These are phyloP conservation scores for Autographa pulchrina DNA, from an alignment of 2,888 invertebrate species.

Conservation along the genomic window DNA sequence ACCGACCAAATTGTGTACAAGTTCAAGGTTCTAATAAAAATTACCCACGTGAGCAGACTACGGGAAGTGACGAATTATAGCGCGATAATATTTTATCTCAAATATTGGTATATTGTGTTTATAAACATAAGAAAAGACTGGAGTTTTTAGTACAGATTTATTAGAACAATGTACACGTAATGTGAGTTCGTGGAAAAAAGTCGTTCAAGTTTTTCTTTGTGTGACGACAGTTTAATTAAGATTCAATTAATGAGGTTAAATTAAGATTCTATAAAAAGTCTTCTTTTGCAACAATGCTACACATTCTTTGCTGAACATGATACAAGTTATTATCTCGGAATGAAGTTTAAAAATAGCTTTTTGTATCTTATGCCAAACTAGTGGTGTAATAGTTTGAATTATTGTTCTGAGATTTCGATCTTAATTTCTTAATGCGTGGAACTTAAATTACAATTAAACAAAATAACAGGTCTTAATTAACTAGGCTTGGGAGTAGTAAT, in stretches of 20 bases:
- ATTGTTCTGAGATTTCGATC: slow-evolving; percentile 66
- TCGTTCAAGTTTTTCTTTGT: slow-evolving; percentile 45
- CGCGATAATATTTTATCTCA: slow-evolving; percentile 63
- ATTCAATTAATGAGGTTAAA: slow-evolving; percentile 32
- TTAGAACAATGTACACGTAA: slow-evolving; percentile 36
- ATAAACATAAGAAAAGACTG: slow-evolving; percentile 55
- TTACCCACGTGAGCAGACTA: slow-evolving; percentile 76
- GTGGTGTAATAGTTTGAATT: slow-evolving; percentile 47
- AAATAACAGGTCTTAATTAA: slow-evolving; percentile 66
- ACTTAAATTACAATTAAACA: slow-evolving; percentile 66
- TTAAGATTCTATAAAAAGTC: slow-evolving; percentile 23
- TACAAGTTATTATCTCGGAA: not conserved
- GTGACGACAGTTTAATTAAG: slow-evolving; percentile 53
- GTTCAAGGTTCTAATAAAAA: slow-evolving; percentile 88
- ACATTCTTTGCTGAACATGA: not conserved
- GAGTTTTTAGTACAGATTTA: slow-evolving; percentile 24
- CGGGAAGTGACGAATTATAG: slow-evolving; percentile 74
- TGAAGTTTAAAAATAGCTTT: slow-evolving; percentile 18
- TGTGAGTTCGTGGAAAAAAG: slow-evolving; percentile 33
- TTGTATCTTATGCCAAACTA: slow-evolving; percentile 31
- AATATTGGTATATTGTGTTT: slow-evolving; percentile 58
- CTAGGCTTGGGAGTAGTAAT: slow-evolving; percentile 36
- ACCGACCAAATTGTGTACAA: slow-evolving; percentile 85
- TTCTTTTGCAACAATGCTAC: not conserved
- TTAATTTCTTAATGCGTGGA: slow-evolving; percentile 64